Base-by-base conservation (phyloP, 1,140 invertebrate genomes). In the Drosophila pseudoobscura region DNA sequence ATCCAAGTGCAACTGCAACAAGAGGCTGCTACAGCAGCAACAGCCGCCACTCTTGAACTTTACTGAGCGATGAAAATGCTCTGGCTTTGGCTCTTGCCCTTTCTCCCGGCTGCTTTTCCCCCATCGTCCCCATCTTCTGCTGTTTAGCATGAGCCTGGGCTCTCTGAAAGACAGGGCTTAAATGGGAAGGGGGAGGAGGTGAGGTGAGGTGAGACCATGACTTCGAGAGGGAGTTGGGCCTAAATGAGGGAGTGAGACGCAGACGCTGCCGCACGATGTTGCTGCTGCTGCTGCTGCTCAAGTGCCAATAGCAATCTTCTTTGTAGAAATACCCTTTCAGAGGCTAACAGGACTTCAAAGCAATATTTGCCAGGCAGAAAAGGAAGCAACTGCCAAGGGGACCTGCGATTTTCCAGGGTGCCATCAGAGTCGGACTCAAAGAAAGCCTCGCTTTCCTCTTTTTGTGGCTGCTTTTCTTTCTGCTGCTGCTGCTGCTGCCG, bases 291-390 rank as follows among this genome's bases (percentile, higher is more conserved):
- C 56, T 72, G 72, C 75, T 72, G 78, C 70, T 80, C 78, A 87
- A 87, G 82, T 87, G 82, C 82, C 83, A 88, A 88, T 88, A 77
- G 83, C 83, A 83, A 89, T 83, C 83, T 88, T 73, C 61, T 75
- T 75, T 76, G 35, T 13, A 8, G 35, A 39, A 39, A 39, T 39
- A 39, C 35, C 11, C 35, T 39, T 5, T 13, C 11, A 39, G 35
- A 39, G 35, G 11, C 4, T 39, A 39, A 3, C 11, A 13, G 35
- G 11, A 13, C 11, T 39, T 13, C 35, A 13, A 11, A 8, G 11
- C 39, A 45, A 22, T 61, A 45, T 20, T n/a, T 35, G 20, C 35
- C 35, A 39, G 35, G 11, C 35, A 4, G 11, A 4, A 13, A 39
- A 13, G 35, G 11, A 13, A 39, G 4, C 11, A 31, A 31, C 29